A percentile compares a stretch with the other conserved stretches of the same genome.
phyloP scores from a whole-genome alignment of 2,888 invertebrate genomes.

The Nomada lathburiana region DNA sequence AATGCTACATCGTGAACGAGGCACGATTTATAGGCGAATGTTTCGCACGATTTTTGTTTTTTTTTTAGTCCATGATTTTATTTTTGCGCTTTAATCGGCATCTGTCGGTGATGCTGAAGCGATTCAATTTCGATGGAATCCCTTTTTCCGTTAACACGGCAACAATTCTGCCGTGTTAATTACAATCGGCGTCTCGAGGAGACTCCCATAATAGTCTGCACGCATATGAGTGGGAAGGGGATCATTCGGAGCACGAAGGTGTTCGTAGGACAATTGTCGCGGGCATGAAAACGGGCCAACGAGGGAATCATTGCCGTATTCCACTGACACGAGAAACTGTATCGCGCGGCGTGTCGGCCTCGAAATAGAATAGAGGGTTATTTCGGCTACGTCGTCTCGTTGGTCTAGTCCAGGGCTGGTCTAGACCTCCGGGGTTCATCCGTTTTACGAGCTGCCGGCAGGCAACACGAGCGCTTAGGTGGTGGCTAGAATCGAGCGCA shows the following conservation, averaged over 20 bases:
- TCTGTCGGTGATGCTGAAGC: too few species aligned
- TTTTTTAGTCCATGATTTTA: too few species aligned
- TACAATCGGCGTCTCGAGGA: too few species aligned
- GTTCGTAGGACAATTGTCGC: constrained; percentile 25
- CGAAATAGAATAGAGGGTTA: constrained; percentile 80
- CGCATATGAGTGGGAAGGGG: background rate
- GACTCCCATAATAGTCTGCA: too few species aligned
- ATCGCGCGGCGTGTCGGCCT: constrained; percentile 74
- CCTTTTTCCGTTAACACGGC: too few species aligned
- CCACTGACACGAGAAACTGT: constrained; percentile 68
- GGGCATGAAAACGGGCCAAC: constrained; percentile 47
- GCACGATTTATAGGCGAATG: background rate
- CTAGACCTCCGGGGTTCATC: constrained; percentile 79
- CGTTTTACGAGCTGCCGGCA: constrained; percentile 75
- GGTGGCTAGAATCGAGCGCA: constrained; percentile 62
- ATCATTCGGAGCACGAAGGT: background rate
- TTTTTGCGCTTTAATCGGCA: too few species aligned
- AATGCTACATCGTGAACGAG: background rate
- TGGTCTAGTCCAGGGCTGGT: constrained; percentile 80
- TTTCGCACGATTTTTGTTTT: background rate
- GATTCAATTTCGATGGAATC: too few species aligned
- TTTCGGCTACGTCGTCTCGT: constrained; percentile 79
- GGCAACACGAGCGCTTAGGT: constrained; percentile 61
- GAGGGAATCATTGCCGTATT: constrained; percentile 66
- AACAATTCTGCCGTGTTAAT: too few species aligned